Evolutionary conservation across 1,140 invertebrate genomes (phyloP), one percentile per base, ranked within the genome.

Genomic region (Hylaeus anthracinus): DNA sequence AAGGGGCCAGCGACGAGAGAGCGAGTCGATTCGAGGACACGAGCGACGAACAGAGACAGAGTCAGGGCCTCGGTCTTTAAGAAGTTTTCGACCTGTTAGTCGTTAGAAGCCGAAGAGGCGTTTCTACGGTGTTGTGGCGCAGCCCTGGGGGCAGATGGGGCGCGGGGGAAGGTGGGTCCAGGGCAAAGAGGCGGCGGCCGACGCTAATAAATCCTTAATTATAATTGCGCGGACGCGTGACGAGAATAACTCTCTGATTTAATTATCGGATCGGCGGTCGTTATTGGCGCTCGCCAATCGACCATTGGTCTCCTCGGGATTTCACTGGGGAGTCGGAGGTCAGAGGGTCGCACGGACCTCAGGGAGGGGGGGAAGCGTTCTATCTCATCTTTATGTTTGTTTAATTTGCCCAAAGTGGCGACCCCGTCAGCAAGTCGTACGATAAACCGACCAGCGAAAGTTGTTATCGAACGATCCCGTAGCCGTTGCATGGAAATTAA

Each of bases 151-250:
- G 56, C 56, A 55, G 26, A 58, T n/a, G 37, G 6, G n/a, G n/a
- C 37, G 5, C 39, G 53, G 41, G 6, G n/a, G 48, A 8, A 26
- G 48, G 43, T 37, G 67, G 65, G n/a, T 5, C 10, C n/a, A 48
- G 48, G 56, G 79, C 86, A 65, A 63, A 51, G 82, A 78, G 87
- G 81, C 80, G 87, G 86, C 82, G 79, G 72, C 86, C 84, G 81
- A 80, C 85, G 87, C 90, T 94, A 94, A 93, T 94, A 94, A 94
- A 94, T 94, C 92, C 91, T 93, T 93, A 94, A 94, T 94, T 94
- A 93, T 93, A 94, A 94, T 94, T 94, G 92, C 91, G 91, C 86
- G 86, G 90, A 90, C 90, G 92, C 92, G 92, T 93, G 92, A 93
- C 90, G 91, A 81, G 92, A 93, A 93, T 93, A 93, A 91, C 90